These are phyloP conservation scores for Andrena chrysosceles DNA, from an alignment of 2,888 invertebrate genomes.

Conservation along the genomic window DNA sequence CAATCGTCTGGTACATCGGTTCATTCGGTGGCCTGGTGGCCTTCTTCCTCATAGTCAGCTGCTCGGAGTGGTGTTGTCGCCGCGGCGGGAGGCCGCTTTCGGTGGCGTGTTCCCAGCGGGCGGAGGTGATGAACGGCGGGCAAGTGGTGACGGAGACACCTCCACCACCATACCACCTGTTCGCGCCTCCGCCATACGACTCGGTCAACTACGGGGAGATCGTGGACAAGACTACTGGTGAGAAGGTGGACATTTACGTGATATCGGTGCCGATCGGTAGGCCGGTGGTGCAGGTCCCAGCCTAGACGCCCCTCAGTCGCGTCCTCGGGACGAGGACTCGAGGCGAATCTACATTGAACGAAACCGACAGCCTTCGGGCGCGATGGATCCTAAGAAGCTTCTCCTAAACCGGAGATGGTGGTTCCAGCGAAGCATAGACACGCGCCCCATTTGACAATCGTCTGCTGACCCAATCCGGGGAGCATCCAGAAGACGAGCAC, in stretches of 20 bases:
- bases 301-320: constrained; percentile 28
- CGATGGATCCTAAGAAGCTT: not conserved
- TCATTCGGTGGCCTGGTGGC: constrained; percentile 87
- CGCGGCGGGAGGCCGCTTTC: constrained; percentile 81
- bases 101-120: constrained; percentile 78
- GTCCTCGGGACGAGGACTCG: constrained; percentile 46
- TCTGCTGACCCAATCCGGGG: constrained; percentile 8
- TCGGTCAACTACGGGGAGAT: constrained; percentile 85
- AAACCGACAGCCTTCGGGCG: constrained; percentile 24
- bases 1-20: constrained; percentile 87
- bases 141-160: constrained; percentile 82
- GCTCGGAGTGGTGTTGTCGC: constrained; percentile 87
- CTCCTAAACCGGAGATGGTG: not conserved
- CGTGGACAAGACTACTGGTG: constrained; percentile 80
- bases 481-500: constrained; percentile 26
- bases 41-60: constrained; percentile 87
- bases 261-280: constrained; percentile 85
- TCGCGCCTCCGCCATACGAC: constrained; percentile 87
- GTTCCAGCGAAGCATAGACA: not conserved
- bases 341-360: constrained; percentile 28
- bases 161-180: constrained; percentile 87
- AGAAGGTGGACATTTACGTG: constrained; percentile 85
- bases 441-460: constrained; percentile 44
- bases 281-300: constrained; percentile 76
- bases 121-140: constrained; percentile 59